Conservation (phyloP, 2,888 invertebrate genomes). For the Cyclophora punctaria region DNA sequence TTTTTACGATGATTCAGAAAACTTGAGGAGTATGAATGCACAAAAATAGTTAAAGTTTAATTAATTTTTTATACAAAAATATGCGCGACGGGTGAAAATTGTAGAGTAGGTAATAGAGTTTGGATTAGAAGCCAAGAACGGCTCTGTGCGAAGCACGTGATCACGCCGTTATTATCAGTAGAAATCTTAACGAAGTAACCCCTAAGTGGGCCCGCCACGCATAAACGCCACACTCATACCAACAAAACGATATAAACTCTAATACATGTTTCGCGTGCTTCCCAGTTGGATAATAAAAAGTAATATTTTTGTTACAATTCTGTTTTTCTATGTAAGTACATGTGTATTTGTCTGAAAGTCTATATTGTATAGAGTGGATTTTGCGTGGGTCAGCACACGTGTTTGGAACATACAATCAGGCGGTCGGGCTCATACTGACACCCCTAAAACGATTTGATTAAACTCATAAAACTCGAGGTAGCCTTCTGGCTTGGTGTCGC, state of each 20-base stretch:
- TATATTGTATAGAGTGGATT: slow-evolving; percentile 29
- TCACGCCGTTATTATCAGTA: slow-evolving; percentile 22
- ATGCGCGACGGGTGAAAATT: too few relatives aligned
- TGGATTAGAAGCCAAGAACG: background rate
- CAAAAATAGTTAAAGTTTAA: too few relatives aligned
- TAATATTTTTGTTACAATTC: slow-evolving; percentile 39
- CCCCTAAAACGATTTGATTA: slow-evolving; percentile 68
- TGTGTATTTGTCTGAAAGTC: slow-evolving; percentile 24
- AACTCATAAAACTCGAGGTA: slow-evolving; percentile 64
- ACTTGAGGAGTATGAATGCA: too few relatives aligned
- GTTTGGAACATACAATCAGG: slow-evolving; percentile 55
- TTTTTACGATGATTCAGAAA: too few relatives aligned
- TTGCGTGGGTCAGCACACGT: slow-evolving; percentile 52
- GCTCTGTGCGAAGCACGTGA: slow-evolving; percentile 12
- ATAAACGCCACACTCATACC: slow-evolving; percentile 26
- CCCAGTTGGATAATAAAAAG: slow-evolving; percentile 35
- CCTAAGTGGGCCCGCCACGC: slow-evolving; percentile 28
- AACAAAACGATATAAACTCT: slow-evolving; percentile 35
- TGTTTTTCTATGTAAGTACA: slow-evolving; percentile 26
- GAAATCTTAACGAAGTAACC: slow-evolving; percentile 31
- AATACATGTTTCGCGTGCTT: slow-evolving; percentile 48
- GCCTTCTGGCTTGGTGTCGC: slow-evolving; percentile 25
- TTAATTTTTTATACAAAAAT: too few relatives aligned
- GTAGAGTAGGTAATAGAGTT: too few relatives aligned
- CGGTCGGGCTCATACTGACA: slow-evolving; percentile 54